Base-by-base conservation (phyloP, 2,113 vertebrate genomes). In the Neomonachus schauinslandi region DNA sequence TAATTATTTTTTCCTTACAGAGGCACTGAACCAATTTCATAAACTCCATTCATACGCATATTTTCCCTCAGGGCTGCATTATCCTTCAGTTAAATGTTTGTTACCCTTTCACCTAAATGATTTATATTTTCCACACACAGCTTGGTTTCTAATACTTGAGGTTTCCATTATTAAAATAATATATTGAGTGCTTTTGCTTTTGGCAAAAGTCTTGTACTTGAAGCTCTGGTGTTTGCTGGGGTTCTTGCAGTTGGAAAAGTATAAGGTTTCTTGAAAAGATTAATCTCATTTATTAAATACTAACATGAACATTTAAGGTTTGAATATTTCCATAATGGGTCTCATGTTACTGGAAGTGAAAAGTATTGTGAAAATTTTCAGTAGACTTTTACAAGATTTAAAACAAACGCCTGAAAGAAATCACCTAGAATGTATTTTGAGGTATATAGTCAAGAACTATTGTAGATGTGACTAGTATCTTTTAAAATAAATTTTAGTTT, bases 141-240 rank as follows among this genome's bases (percentile, higher is more conserved):
- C 92, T 98, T 98, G 63, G 89, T 98, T 98, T 98, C 96, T 98
- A 97, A 97, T 98, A 97, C 88, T 98, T 96, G 82, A 96, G 67
- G 84, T 98, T 98, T 98, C 98, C 96, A 95, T 98, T 98, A 97
- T 98, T 98, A 97, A 98, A 98, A 97, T 98, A 98, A 61, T 97
- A 94, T 89, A 97, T 96, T 98, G 97, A 98, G 72, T 98, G 61
- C 53, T 97, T 87, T 98, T 98, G 97, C 97, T 98, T 97, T 98
- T 97, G 97, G 95, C 97, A 98, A 89, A 96, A 98, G 92, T 95
- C 90, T 95, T 96, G 57, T 92, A 61, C 79, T 91, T 97, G 53
- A 97, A 96, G 81, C 93, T 97, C 81, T 98, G 77, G 74, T 98
- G 15, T 97, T 82, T 96, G 94, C 81, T 97, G 81, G 69, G 55